Evolutionary conservation across 2,888 invertebrate species (phyloP), one percentile per base, ranked within the genome.

Genomic region (Ormyrus thymus): DNA sequence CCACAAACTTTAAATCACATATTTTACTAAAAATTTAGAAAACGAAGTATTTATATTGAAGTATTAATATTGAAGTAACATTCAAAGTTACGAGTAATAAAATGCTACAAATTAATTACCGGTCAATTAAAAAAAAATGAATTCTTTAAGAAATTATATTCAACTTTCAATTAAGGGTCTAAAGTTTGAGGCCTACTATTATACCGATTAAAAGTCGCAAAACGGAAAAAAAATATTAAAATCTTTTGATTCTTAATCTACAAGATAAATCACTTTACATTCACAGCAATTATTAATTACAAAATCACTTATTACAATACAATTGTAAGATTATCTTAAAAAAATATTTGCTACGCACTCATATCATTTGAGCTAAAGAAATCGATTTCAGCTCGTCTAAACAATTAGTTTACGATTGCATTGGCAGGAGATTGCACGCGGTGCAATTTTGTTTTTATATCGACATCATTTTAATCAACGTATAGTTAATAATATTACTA

Each of bases 381-480:
- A 61, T 69, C 45, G 68, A 6, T 6, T 58, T n/a, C 50, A 6
- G 4, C 1, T 11, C 72, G 11, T n/a, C 29, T 71, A 78, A 73
- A 75, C 51, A 61, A 43, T 11, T 66, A 66, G 29, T 82, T 76
- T 82, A 81, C 77, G 81, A 86, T 87, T 87, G 86, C 87, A 86
- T 88, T 87, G 85, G 85, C 85, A 86, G 86, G 85, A 86, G 85
- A 87, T 87, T 87, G 86, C 88, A 86, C 86, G 76, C 81, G 61
- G 82, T 85, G 83, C 81, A 80, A 8, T 51, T 69, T 69, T 71
- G 45, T 55, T 45, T 61, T 56, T 46, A 53, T 7, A 15, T 48
- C 15, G 8, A 73, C 48, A 73, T 55, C 43, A n/a, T 6, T 55
- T 59, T 3, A 29, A 29, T 29, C 29, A 0, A 29, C 13, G 10